Evolutionary conservation across 2,888 invertebrate species (phyloP), one percentile per base, ranked within the genome.

Genomic region (Drosophila hamatofila): DNA sequence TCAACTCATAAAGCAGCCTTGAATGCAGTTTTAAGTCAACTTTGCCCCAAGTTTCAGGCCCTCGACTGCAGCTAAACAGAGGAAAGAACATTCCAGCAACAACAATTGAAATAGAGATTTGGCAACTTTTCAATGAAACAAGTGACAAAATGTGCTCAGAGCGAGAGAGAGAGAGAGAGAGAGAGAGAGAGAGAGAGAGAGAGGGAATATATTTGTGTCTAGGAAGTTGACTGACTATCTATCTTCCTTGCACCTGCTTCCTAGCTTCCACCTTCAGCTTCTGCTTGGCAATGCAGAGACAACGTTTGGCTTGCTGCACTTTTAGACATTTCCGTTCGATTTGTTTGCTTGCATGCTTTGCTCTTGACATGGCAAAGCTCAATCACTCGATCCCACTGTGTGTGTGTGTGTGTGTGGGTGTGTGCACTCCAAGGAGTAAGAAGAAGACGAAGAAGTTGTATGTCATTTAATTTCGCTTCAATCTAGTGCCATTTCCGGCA

Each of bases 261-360:
- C 12, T 18, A 11, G 27, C 4, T 14, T 2, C 11, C 46, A n/a
- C 12, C 35, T 37, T 54, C 25, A 0, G 35, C 71, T 74, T 54
- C 25, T 1, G 35, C 71, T 74, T 62, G 54, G 54, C 63, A 37
- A 64, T 59, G 72, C 78, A 70, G 67, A 70, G 56, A 71, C 72
- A 70, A 51, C 64, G 73, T 79, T 79, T 80, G 72, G 75, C 78
- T 70, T 89, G 44, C 79, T 80, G 80, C 87, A 81, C 84, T 81
- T 80, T 81, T 83, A 84, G 83, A 89, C 89, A 90, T 90, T 90
- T 87, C 85, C 89, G 81, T 90, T 89, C 90, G 86, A 90, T 88
- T 90, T 89, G 82, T 88, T 84, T 90, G 91, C 81, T 77, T 79
- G 80, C 71, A 46, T 68, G 37, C 71, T 66, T 77, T 78, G 71